Evolutionary conservation across 2,797 vertebrate species (phyloP).

Genomic region (Xiphophorus birchmanni): DNA sequence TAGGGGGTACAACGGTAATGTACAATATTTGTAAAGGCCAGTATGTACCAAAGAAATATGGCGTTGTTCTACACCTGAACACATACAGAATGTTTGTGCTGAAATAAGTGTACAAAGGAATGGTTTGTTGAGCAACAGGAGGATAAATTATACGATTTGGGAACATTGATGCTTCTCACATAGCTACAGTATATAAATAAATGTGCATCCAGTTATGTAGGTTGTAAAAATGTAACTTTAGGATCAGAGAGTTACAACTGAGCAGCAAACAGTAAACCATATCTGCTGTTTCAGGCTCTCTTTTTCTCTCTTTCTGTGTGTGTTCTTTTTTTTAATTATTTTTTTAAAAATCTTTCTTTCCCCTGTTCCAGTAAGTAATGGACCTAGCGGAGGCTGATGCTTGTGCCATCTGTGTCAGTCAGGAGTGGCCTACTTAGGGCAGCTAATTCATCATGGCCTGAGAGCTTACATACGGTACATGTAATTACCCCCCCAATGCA

Average conservation of each 20-base stretch:
- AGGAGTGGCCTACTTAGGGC: slow-evolving; percentile 80
- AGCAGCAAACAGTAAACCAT: slow-evolving; percentile 6
- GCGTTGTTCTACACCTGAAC: too few relatives aligned
- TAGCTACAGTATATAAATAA: neutral
- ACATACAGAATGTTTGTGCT: too few relatives aligned
- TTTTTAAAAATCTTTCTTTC: neutral
- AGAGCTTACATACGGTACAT: slow-evolving; percentile 77
- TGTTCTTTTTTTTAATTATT: slow-evolving; percentile 12
- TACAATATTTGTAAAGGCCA: too few relatives aligned
- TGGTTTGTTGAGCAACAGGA: neutral
- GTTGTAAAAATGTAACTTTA: neutral
- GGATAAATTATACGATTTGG: neutral
- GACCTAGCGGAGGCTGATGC: slow-evolving; percentile 43
- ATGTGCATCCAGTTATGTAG: too few relatives aligned
- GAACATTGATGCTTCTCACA: neutral
- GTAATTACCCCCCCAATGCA: slow-evolving; percentile 80
- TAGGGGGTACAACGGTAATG: too few relatives aligned
- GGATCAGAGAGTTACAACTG: neutral
- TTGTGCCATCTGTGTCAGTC: slow-evolving; percentile 74
- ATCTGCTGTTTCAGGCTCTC: neutral
- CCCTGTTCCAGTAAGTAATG: slow-evolving; percentile 33
- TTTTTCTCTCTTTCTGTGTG: neutral
- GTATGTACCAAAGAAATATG: too few relatives aligned
- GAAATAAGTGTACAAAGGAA: too few relatives aligned
- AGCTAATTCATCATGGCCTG: slow-evolving; percentile 82